These are phyloP conservation scores for Phania funesta DNA, from an alignment of 2,888 invertebrate species.

Conservation along the genomic window DNA sequence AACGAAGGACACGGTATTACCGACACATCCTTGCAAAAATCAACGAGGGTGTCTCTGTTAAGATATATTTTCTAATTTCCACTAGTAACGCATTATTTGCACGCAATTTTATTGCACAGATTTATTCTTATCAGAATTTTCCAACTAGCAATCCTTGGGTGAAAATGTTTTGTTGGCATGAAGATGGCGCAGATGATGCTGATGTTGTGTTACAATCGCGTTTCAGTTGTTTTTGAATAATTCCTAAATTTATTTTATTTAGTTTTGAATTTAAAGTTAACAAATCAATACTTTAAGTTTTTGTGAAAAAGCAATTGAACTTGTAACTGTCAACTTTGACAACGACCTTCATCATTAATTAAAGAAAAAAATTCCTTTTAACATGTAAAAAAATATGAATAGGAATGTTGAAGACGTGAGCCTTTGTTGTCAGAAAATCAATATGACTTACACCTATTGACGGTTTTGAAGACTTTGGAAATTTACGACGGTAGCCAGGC, in stretches of 20 bases:
- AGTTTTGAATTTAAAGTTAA: slow-evolving; percentile 19
- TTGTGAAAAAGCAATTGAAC: slow-evolving; percentile 26
- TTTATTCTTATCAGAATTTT: slow-evolving; percentile 40
- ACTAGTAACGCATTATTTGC: not conserved
- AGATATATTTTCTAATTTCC: not conserved
- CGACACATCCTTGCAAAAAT: slow-evolving; percentile 24
- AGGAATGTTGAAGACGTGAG: not conserved
- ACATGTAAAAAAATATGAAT: not conserved
- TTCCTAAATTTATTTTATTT: too few relatives aligned
- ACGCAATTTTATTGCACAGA: slow-evolving; percentile 27
- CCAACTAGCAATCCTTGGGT: not conserved
- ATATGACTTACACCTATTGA: too few relatives aligned
- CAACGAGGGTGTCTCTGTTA: slow-evolving; percentile 6
- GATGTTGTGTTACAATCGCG: not conserved
- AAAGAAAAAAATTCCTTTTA: not conserved
- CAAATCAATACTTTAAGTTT: slow-evolving; percentile 47
- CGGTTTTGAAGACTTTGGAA: too few relatives aligned
- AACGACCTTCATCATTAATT: slow-evolving; percentile 78
- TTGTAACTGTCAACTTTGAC: slow-evolving; percentile 70
- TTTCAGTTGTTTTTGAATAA: too few relatives aligned
- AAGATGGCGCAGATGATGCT: slow-evolving; percentile 31
- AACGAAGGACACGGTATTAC: slow-evolving; percentile 51
- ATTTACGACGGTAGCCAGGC: too few relatives aligned
- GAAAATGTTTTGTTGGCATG: slow-evolving; percentile 3
- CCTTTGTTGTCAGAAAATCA: too few relatives aligned